Conservation (phyloP, 30 jellyfish, hydroid and myxozoan genomes). For the Calvadosia cruxmelitensis region DNA sequence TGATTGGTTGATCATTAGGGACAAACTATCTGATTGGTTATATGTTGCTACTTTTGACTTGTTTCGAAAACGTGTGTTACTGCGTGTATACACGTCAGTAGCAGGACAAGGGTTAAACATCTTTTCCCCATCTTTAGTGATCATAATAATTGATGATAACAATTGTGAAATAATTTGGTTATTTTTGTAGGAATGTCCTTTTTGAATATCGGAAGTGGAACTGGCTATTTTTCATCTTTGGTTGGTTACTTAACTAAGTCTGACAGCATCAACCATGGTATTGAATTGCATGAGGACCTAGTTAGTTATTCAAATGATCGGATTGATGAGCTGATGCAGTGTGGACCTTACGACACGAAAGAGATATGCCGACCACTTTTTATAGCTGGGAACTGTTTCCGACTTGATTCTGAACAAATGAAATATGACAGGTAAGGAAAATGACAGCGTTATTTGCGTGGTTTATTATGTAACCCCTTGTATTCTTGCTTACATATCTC, state of each 20-base stretch:
- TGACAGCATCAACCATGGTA: constrained; percentile 89
- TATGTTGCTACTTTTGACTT: too few relatives aligned
- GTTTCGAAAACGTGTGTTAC: too few relatives aligned
- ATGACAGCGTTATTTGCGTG: too few relatives aligned
- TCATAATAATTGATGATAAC: too few relatives aligned
- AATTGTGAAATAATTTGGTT: too few relatives aligned
- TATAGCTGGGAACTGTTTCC: constrained; percentile 80
- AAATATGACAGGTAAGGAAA: constrained; percentile 93
- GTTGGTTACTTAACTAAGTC: constrained; percentile 70
- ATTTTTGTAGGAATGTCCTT: constrained; percentile 79
- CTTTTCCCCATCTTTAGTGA: too few relatives aligned
- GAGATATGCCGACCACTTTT: constrained; percentile 79
- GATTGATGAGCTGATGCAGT: constrained; percentile 28
- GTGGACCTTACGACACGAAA: constrained; percentile 48
- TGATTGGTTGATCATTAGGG: too few relatives aligned
- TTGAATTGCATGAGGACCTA: constrained; percentile 73
- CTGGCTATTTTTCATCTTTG: constrained; percentile 88
- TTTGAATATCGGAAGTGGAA: constrained; percentile 93
- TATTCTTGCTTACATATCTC: too few relatives aligned
- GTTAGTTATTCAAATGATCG: constrained; percentile 64
- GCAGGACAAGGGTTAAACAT: too few relatives aligned
- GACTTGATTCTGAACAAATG: constrained; percentile 72
- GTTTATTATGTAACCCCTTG: too few relatives aligned
- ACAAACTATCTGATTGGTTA: too few relatives aligned
- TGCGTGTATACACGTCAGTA: too few relatives aligned